These are phyloP conservation scores for Manis pentadactyla DNA, from an alignment of 2,797 vertebrate species.

Conservation along the genomic window DNA sequence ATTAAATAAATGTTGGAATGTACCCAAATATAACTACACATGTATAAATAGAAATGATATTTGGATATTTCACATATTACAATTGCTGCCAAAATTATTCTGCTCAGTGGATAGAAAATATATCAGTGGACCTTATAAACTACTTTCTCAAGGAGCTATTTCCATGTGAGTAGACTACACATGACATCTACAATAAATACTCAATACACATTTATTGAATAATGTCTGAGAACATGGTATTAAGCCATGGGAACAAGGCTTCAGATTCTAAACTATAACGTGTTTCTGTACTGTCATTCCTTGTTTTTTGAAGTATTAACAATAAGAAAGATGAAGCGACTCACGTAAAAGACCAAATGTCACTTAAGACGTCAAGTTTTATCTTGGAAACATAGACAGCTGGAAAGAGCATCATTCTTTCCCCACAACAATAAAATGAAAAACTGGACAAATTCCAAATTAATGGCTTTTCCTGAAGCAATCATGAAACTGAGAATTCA, in stretches of 20 bases:
- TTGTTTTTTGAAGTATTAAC: neutral
- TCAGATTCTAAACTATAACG: neutral
- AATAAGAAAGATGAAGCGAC: neutral
- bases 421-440: neutral
- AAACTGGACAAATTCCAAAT: neutral
- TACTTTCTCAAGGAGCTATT: neutral
- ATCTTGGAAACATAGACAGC: neutral
- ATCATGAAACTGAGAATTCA: neutral
- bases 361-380: neutral
- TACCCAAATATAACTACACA: neutral
- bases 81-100: conserved; percentile 1
- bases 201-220: neutral
- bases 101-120: neutral
- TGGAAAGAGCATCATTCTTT: neutral
- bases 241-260: neutral
- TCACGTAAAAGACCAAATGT: neutral
- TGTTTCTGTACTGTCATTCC: neutral
- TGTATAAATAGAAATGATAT: neutral
- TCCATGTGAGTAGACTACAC: neutral
- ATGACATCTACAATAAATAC: neutral
- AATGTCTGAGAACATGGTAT: neutral
- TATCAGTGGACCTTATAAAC: neutral
- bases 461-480: neutral
- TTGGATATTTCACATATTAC: neutral
- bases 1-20: conserved; percentile 1